Evolutionary conservation across 2,113 vertebrate genomes (phyloP), one percentile per base, ranked within the genome.

Genomic region (Tapirus terrestris): DNA sequence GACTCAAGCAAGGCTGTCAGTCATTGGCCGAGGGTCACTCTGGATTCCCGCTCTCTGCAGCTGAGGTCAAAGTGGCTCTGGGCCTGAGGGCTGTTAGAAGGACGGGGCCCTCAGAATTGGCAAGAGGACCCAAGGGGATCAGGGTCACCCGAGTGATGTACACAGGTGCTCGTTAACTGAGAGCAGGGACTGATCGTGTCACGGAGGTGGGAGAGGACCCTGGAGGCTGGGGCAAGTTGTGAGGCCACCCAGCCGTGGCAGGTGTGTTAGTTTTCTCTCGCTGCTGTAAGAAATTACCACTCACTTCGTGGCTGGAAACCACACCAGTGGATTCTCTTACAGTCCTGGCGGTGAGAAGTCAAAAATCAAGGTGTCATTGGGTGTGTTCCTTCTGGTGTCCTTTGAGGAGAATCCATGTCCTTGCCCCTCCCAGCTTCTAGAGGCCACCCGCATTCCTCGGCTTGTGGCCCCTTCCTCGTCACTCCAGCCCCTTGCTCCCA

Each of bases 301-400:
- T 73, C 33, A 2, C 53, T 51, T 1, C 10, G 83, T 5, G 33
- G 72, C n/a, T 48, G 56, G 8, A 60, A 63, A 33, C 36, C 21
- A 5, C 14, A 2, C n/a, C 29, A 0, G n/a, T 3, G 16, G 17
- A 0, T 53, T n/a, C 48, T n/a, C 33, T 8, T 10, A 8, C 0
- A 0, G 73, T 65, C 17, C 48, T 29, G 58, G 67, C 45, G 45
- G 14, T 63, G 36, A n/a, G 61, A 81, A 11, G 43, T 61, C 5
- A 0, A 33, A 82, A 60, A 17, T 29, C 75, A 31, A 43, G 77
- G 72, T 31, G 70, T 58, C 58, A 13, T 39, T 10, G 8, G 53
- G 7, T 53, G n/a, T n/a, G 68, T 36, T 33, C 63, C 53, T 77
- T 36, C n/a, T 45, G 45, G 53, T 5, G 1, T 3, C 77, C 67